These are phyloP conservation scores for Drosophila pruinosa DNA, from an alignment of 1,140 invertebrate genomes.

Conservation along the genomic window DNA sequence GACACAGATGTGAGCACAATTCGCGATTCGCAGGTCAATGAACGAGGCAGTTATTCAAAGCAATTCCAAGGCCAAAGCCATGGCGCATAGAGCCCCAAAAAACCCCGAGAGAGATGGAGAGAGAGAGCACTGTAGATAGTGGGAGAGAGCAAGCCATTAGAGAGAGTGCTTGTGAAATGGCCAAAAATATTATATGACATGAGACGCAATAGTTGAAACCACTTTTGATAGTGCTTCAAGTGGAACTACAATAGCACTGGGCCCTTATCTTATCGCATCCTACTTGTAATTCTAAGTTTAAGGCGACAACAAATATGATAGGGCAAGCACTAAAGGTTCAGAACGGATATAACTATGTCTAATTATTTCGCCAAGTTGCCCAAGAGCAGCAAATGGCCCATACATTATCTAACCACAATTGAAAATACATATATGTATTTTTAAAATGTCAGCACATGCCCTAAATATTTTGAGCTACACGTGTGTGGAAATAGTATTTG, in stretches of 20 bases:
- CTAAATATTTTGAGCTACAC: slow-evolving; percentile 52
- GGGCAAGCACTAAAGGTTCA: neutral
- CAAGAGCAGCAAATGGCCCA: neutral
- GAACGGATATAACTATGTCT: neutral
- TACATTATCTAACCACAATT: slow-evolving; percentile 6
- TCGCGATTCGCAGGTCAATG: slow-evolving; percentile 68
- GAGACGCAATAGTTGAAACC: neutral
- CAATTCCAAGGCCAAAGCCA: slow-evolving; percentile 79
- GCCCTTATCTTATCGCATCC: slow-evolving; percentile 17
- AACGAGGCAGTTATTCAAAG: slow-evolving; percentile 58
- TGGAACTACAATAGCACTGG: too few species aligned
- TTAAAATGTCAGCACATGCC: slow-evolving; percentile 62
- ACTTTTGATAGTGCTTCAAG: slow-evolving; percentile 9
- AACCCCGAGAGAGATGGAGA: neutral
- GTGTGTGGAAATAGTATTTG: neutral
- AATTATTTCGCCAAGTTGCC: neutral
- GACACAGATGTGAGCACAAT: slow-evolving; percentile 48
- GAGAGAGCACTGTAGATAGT: slow-evolving; percentile 12
- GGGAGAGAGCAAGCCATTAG: slow-evolving; percentile 5
- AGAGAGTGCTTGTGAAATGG: neutral
- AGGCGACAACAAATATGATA: neutral
- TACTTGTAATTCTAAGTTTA: neutral
- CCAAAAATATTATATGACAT: neutral
- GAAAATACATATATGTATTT: slow-evolving; percentile 6
- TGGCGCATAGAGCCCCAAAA: slow-evolving; percentile 52